Evolutionary conservation across 37 sponge, comb jelly and placozoan genomes (phyloP).

Genomic region (Diacarnus erythraeanus): DNA sequence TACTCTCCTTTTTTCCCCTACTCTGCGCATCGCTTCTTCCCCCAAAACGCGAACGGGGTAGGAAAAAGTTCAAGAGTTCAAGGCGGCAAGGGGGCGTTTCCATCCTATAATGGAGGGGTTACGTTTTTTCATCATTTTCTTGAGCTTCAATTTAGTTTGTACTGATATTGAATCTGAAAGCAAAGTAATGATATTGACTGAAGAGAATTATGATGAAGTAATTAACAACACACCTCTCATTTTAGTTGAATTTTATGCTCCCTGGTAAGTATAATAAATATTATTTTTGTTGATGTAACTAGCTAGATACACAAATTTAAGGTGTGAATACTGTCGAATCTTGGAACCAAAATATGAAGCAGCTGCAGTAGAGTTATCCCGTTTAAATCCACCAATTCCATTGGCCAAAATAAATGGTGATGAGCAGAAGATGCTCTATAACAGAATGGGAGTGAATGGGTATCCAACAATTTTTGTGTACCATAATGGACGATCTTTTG

Average conservation of each 20-base stretch:
- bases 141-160: too few species aligned
- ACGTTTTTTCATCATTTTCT: too few species aligned
- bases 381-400: slow-evolving; percentile 27
- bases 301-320: background rate
- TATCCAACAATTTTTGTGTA: slow-evolving; percentile 32
- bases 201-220: slow-evolving; percentile 41
- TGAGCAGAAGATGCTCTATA: slow-evolving; percentile 36
- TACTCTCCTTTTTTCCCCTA: too few species aligned
- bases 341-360: slow-evolving; percentile 71
- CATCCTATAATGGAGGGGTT: too few species aligned
- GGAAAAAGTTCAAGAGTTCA: too few species aligned
- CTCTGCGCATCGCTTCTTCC: too few species aligned
- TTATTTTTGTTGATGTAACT: background rate
- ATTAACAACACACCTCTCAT: slow-evolving; percentile 40
- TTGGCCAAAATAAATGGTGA: slow-evolving; percentile 82
- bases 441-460: background rate
- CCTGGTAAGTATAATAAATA: slow-evolving; percentile 47
- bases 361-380: slow-evolving; percentile 59
- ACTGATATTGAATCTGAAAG: too few species aligned
- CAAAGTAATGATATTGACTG: slow-evolving; percentile 35
- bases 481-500: slow-evolving; percentile 22
- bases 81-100: too few species aligned
- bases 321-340: slow-evolving; percentile 86
- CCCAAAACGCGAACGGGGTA: too few species aligned
- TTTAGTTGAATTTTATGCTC: slow-evolving; percentile 86